A percentile compares a stretch with the other conserved stretches of the same genome.
These are phyloP conservation scores for Rotaria sp. DNA, from an alignment of 2,888 invertebrate genomes.

Conservation along the genomic window DNA sequence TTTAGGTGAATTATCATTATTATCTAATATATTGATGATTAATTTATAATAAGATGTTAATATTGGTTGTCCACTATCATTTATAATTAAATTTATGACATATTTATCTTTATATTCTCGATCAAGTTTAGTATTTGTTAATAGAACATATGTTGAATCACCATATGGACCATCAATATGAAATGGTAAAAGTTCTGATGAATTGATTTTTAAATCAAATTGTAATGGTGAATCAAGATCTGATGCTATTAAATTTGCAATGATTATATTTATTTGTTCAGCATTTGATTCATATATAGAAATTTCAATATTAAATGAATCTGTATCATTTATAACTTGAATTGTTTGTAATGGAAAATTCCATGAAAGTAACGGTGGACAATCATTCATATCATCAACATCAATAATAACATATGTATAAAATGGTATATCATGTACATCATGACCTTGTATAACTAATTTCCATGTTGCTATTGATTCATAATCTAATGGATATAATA, in stretches of 20 bases:
- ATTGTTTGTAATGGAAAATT: neutral
- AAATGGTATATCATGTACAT: neutral
- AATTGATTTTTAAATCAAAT: neutral
- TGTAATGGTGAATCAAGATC: neutral
- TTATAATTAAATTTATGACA: neutral
- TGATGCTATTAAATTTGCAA: neutral
- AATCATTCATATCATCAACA: constrained; percentile 21
- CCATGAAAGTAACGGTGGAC: neutral
- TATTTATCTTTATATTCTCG: neutral
- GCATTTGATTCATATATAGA: neutral
- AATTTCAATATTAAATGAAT: neutral
- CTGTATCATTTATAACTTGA: neutral
- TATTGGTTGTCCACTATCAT: neutral
- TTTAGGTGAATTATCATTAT: neutral
- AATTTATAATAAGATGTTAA: neutral
- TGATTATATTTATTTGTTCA: neutral
- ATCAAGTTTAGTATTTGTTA: neutral
- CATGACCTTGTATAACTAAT: constrained; percentile 14
- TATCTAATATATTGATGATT: neutral
- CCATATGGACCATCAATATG: neutral
- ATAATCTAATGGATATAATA: constrained; percentile 6
- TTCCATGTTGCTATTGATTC: neutral
- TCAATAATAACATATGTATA: constrained; percentile 25
- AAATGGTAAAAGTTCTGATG: neutral
- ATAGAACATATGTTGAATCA: constrained; percentile 7